Percentiles rank a stretch among this genome's conserved stretches.
Evolutionary conservation across 2,888 invertebrate genomes (phyloP).

Genomic region (Acleris holmiana): DNA sequence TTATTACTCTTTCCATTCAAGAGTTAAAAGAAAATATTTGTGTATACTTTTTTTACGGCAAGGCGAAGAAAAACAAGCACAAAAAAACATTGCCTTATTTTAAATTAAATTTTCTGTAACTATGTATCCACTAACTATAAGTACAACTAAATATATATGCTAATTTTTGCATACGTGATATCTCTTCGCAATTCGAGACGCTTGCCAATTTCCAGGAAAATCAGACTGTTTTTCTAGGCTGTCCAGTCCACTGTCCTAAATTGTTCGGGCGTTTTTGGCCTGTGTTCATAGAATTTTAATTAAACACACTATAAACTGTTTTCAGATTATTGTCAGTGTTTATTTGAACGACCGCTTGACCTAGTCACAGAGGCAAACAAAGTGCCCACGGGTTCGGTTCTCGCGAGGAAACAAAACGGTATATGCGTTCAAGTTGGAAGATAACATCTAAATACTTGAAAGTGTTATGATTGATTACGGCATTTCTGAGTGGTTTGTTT

Average conservation of each 20-base stretch:
- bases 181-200: conserved; percentile 6
- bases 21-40: too few species aligned
- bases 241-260: conserved; percentile 22
- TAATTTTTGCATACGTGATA: too few species aligned
- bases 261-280: conserved; percentile 17
- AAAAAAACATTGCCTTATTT: too few species aligned
- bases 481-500: conserved; percentile 8
- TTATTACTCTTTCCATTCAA: too few species aligned
- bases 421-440: too few species aligned
- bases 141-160: too few species aligned
- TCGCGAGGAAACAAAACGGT: not conserved
- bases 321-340: conserved; percentile 29
- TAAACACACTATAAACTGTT: conserved; percentile 28
- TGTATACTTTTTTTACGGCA: too few species aligned
- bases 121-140: too few species aligned
- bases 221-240: conserved; percentile 28
- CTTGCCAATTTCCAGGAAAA: conserved; percentile 17
- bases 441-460: too few species aligned
- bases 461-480: too few species aligned
- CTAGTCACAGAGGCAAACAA: conserved; percentile 14
- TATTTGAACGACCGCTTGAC: conserved; percentile 29
- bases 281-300: conserved; percentile 27
- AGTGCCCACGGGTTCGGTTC: conserved; percentile 11
- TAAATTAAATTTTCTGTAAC: too few species aligned
- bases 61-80: too few species aligned